phyloP scores from a whole-genome alignment of 2,797 vertebrate species.

The Delichon dasypus region DNA sequence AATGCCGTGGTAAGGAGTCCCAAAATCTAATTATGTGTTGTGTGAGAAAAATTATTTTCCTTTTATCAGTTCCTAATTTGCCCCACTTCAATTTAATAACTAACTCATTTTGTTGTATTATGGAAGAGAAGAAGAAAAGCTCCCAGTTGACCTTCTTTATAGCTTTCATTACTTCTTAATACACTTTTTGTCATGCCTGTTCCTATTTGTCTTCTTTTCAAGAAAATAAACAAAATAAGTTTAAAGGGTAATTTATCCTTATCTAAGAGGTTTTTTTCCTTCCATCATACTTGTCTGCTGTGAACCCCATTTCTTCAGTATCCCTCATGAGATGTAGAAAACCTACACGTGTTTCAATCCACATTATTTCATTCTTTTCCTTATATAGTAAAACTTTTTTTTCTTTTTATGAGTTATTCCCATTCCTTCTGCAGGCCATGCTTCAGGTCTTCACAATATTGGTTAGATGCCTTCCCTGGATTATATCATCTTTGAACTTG shows the following conservation, averaged over 20 bases:
- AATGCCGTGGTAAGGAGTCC: constrained; percentile 23
- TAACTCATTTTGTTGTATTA: constrained; percentile 54
- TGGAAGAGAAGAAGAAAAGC: constrained; percentile 36
- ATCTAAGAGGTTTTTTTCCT: neutral
- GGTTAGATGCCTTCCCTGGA: neutral
- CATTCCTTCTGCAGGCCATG: neutral
- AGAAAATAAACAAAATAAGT: constrained; percentile 55
- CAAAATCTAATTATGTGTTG: constrained; percentile 58
- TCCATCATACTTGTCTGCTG: neutral
- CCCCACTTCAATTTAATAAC: constrained; percentile 60
- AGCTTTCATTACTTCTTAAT: constrained; percentile 63
- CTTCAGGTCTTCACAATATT: neutral
- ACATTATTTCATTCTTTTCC: neutral
- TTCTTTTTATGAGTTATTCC: neutral
- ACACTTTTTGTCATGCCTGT: constrained; percentile 38
- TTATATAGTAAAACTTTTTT: neutral
- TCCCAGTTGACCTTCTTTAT: constrained; percentile 61
- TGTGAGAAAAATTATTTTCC: constrained; percentile 68
- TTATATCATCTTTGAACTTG: neutral
- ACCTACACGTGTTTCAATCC: neutral
- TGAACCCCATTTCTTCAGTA: neutral
- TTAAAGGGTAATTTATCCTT: constrained; percentile 21
- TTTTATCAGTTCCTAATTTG: constrained; percentile 62
- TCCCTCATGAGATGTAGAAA: neutral
- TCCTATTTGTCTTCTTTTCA: constrained; percentile 43